Conservation (phyloP, 2,888 invertebrate species). For the Xanthia icteritia region DNA sequence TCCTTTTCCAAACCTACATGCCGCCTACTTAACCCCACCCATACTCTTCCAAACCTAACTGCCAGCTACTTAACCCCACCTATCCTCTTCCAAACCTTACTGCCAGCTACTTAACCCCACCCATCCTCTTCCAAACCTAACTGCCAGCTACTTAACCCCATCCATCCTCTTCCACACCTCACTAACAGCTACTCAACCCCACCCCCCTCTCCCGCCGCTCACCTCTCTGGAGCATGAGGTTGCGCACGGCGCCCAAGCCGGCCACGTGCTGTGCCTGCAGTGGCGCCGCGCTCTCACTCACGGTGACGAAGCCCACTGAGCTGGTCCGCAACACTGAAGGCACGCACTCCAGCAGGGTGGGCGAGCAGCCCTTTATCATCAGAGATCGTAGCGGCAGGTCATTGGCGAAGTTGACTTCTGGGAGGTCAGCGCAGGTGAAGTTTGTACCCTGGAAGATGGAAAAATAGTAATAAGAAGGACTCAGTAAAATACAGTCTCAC, state of each 20-base stretch:
- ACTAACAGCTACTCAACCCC: background rate
- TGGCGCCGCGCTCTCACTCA: background rate
- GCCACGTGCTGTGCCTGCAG: conserved; percentile 34
- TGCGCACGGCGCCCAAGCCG: conserved; percentile 22
- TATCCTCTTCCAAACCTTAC: background rate
- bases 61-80: too few relatives aligned
- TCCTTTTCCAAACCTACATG: too few relatives aligned
- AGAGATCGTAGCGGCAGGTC: conserved; percentile 26
- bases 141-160: too few relatives aligned
- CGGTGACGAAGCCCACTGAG: background rate
- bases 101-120: background rate
- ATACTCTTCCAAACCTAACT: too few relatives aligned
- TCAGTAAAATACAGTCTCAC: background rate
- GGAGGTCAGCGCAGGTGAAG: conserved; percentile 50
- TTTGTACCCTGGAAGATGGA: conserved; percentile 45
- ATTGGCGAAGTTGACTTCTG: conserved; percentile 44
- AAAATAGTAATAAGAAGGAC: background rate
- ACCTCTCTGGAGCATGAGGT: conserved; percentile 31
- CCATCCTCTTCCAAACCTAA: background rate
- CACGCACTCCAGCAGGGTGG: conserved; percentile 36
- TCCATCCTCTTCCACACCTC: background rate
- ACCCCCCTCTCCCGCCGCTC: background rate
- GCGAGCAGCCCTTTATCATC: conserved; percentile 24
- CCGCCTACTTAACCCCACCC: too few relatives aligned
- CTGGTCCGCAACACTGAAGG: conserved; percentile 16